A percentile compares a stretch with the other conserved stretches of the same genome.
Conservation (phyloP, 2,797 vertebrate species). For the Enteromius paludinosus region DNA sequence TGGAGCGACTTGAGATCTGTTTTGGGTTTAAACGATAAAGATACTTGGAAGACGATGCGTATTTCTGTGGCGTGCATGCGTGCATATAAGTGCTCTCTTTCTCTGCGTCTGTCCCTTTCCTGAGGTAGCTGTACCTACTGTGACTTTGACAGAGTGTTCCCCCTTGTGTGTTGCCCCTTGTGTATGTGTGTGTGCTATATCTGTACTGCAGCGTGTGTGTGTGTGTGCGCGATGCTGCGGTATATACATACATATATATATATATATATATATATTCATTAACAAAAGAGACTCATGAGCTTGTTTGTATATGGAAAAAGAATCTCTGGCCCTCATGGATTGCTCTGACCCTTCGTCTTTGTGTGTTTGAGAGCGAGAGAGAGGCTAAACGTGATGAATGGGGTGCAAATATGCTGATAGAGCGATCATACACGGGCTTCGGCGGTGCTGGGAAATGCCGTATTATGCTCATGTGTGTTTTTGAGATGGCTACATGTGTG, state of each 20-base stretch:
- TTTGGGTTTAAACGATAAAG: background rate
- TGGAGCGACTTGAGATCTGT: background rate
- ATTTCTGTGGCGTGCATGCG: background rate
- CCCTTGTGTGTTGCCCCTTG: constrained; percentile 51
- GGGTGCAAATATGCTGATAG: background rate
- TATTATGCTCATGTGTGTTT: constrained; percentile 29
- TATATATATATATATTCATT: constrained; percentile 19
- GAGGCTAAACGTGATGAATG: constrained; percentile 19
- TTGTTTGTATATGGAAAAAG: constrained; percentile 30
- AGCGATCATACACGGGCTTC: constrained; percentile 23
- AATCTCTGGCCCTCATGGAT: constrained; percentile 21
- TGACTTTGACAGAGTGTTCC: constrained; percentile 84
- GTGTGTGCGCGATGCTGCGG: background rate
- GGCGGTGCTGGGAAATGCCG: constrained; percentile 18
- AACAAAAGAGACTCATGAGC: constrained; percentile 13
- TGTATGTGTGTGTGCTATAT: constrained; percentile 43
- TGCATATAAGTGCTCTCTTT: constrained; percentile 1
- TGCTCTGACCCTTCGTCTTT: constrained; percentile 24
- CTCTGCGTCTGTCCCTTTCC: constrained; percentile 73
- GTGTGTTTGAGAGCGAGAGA: constrained; percentile 26
- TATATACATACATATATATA: constrained; percentile 24
- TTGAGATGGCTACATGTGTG: constrained; percentile 34
- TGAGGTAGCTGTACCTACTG: constrained; percentile 81
- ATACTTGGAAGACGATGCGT: background rate
- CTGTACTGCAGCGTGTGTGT: constrained; percentile 31